These are phyloP conservation scores for Melanargia galathea DNA, from an alignment of 2,888 invertebrate species.

Conservation along the genomic window DNA sequence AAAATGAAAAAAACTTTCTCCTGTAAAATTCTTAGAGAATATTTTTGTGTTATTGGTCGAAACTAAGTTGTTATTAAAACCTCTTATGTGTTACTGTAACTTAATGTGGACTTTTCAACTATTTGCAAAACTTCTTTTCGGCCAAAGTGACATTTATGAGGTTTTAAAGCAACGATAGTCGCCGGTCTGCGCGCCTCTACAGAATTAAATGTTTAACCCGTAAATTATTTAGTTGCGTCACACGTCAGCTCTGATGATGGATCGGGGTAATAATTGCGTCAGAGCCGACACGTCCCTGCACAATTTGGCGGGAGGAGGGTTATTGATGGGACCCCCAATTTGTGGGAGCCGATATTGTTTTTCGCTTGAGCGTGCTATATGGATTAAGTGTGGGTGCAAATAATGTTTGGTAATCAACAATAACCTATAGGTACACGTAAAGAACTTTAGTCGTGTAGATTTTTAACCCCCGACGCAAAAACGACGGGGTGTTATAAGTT, in stretches of 20 bases:
- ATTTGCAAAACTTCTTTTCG: no score
- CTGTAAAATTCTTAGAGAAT: no score
- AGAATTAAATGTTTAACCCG: slow-evolving; percentile 63
- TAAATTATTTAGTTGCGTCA: slow-evolving; percentile 79
- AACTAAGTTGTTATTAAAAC: no score
- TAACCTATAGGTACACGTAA: no score
- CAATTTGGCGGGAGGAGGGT: slow-evolving; percentile 36
- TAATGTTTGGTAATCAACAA: background rate
- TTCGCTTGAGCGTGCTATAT: slow-evolving; percentile 31
- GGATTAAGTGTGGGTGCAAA: slow-evolving; percentile 25
- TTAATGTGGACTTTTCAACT: no score
- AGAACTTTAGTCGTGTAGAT: no score
- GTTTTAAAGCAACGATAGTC: slow-evolving; percentile 1
- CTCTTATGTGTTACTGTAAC: no score
- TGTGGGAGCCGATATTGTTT: slow-evolving; percentile 37
- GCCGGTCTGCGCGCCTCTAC: slow-evolving; percentile 38
- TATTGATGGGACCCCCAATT: slow-evolving; percentile 44
- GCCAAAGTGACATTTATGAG: background rate
- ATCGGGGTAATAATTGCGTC: slow-evolving; percentile 74
- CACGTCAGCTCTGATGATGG: slow-evolving; percentile 71
- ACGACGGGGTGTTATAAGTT: no score
- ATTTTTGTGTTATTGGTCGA: no score
- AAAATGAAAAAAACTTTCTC: no score
- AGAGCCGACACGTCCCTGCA: slow-evolving; percentile 50
- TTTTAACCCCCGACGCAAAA: no score